These are phyloP conservation scores for Chlorops oryzae DNA, from an alignment of 1,140 invertebrate genomes.

Conservation along the genomic window DNA sequence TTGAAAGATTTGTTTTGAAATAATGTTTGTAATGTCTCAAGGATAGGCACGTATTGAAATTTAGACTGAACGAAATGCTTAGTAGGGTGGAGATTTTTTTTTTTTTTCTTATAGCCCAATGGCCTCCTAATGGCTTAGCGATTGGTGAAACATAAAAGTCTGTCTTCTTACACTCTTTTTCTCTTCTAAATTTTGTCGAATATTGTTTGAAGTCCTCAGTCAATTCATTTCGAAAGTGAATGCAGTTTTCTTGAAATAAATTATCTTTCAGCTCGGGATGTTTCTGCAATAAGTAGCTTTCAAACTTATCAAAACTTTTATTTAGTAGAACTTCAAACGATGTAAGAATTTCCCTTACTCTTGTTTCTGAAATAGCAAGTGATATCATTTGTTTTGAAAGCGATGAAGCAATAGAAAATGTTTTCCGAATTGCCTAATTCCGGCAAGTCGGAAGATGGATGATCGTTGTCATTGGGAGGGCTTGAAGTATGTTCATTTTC, in stretches of 20 bases:
- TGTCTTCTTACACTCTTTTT: too few relatives aligned
- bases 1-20: constrained; percentile 2
- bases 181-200: too few relatives aligned
- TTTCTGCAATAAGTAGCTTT: neutral
- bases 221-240: neutral
- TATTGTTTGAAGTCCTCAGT: neutral
- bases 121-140: neutral
- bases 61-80: constrained; percentile 3
- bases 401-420: neutral
- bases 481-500: too few relatives aligned
- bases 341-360: neutral
- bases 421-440: neutral
- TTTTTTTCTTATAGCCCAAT: constrained; percentile 1
- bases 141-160: neutral
- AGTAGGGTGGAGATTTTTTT: neutral
- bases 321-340: neutral
- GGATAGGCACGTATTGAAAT: constrained; percentile 5
- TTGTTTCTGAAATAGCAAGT: constrained; percentile 2
- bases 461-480: too few relatives aligned
- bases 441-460: too few relatives aligned
- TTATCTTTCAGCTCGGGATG: neutral
- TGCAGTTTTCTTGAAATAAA: neutral
- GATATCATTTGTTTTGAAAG: constrained; percentile 2
- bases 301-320: neutral
- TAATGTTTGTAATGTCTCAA: neutral